phyloP scores from a whole-genome alignment of 2,113 vertebrate species.

The Perca flavescens region DNA sequence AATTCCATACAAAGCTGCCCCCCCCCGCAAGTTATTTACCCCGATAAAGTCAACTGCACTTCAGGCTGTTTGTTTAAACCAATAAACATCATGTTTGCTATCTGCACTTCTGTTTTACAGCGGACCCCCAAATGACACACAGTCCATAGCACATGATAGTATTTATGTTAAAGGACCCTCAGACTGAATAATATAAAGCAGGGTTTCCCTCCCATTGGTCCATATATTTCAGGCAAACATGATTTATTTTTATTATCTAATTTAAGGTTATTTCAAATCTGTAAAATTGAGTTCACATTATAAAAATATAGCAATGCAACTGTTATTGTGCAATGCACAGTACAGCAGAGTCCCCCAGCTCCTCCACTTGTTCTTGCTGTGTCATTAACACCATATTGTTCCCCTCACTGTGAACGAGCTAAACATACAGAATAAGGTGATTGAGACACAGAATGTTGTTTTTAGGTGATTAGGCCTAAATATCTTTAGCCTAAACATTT shows the following conservation, averaged over 20 bases:
- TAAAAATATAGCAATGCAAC: not conserved
- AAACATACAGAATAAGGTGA: not conserved
- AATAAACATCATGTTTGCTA: slow-evolving; percentile 76
- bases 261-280: slow-evolving; percentile 15
- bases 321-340: slow-evolving; percentile 7
- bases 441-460: not conserved
- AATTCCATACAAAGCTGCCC: slow-evolving; percentile 80
- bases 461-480: not conserved
- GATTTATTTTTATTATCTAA: not conserved
- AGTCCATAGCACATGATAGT: not conserved
- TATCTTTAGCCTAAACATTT: not conserved
- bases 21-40: slow-evolving; percentile 78
- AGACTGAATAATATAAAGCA: slow-evolving; percentile 3
- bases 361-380: not conserved
- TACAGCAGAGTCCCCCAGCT: slow-evolving; percentile 9
- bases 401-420: not conserved
- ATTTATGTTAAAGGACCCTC: not conserved
- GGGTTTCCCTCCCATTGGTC: not conserved
- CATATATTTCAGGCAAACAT: not conserved
- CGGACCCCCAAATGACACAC: slow-evolving; percentile 28
- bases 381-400: not conserved
- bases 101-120: no score
- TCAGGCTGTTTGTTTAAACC: slow-evolving; percentile 77
- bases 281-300: slow-evolving; percentile 3
- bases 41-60: slow-evolving; percentile 75